A percentile compares a stretch with the other conserved stretches of the same genome.
Conservation (phyloP, 1,140 invertebrate genomes). For the Lerema accius region DNA sequence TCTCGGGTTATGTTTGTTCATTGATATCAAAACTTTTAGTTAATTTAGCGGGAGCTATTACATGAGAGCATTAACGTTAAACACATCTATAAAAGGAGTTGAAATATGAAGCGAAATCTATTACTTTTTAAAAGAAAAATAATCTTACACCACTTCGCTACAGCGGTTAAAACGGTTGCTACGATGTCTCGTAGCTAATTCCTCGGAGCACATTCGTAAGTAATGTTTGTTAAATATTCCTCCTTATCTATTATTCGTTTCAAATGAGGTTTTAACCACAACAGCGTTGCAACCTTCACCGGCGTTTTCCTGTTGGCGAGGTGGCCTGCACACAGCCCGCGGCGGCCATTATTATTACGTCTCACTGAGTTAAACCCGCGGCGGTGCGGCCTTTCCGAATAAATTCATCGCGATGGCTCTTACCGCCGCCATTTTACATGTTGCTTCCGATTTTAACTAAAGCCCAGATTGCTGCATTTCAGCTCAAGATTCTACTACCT, state of each 20-base stretch:
- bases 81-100: too few species aligned
- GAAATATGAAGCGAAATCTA: too few species aligned
- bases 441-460: constrained; percentile 15
- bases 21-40: too few species aligned
- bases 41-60: too few species aligned
- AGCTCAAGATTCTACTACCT: not conserved
- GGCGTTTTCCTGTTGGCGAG: constrained; percentile 15
- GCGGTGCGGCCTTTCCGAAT: constrained; percentile 23
- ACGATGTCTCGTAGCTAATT: too few species aligned
- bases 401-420: constrained; percentile 21
- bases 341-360: constrained; percentile 27
- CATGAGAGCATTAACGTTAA: too few species aligned
- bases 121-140: too few species aligned
- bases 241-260: constrained; percentile 17
- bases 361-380: constrained; percentile 2
- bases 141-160: too few species aligned
- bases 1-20: too few species aligned
- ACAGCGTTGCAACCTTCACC: constrained; percentile 5
- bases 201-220: too few species aligned
- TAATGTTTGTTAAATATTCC: constrained; percentile 15
- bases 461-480: too few species aligned
- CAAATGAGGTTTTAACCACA: constrained; percentile 16
- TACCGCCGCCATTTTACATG: constrained; percentile 18
- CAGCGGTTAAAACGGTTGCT: too few species aligned
- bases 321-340: constrained; percentile 16